Evolutionary conservation across 2,888 invertebrate species (phyloP).

Genomic region (Molorchus minor): DNA sequence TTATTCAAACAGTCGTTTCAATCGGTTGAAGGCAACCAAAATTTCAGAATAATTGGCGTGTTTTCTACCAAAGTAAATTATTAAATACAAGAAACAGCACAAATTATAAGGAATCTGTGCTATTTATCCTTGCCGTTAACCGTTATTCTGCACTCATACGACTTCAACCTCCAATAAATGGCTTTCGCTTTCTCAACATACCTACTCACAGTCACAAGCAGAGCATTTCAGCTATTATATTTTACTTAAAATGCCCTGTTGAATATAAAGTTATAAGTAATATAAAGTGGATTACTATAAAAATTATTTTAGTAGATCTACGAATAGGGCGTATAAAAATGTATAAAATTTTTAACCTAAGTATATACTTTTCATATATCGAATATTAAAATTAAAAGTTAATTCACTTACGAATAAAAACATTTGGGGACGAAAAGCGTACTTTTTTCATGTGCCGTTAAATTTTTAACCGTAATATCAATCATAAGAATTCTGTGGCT

Average conservation of each 20-base stretch:
- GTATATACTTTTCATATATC: conserved; percentile 13
- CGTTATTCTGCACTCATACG: no score
- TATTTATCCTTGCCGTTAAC: no score
- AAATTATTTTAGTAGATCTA: conserved; percentile 22
- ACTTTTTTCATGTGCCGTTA: neutral
- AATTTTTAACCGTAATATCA: conserved; percentile 1
- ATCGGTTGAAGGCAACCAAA: no score
- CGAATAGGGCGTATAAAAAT: conserved; percentile 21
- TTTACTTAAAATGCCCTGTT: conserved; percentile 8
- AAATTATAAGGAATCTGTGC: no score
- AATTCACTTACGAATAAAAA: conserved; percentile 4
- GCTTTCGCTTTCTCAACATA: conserved; percentile 17
- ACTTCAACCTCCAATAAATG: no score
- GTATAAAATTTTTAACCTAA: conserved; percentile 24
- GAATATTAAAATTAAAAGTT: conserved; percentile 9
- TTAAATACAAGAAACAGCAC: no score
- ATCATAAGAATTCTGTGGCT: conserved; percentile 14
- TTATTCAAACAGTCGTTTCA: no score
- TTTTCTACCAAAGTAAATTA: no score
- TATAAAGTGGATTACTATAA: conserved; percentile 16
- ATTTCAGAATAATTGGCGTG: no score
- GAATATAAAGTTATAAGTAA: conserved; percentile 10
- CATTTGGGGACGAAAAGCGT: neutral
- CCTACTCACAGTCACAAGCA: conserved; percentile 28
- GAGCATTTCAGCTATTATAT: conserved; percentile 2